Base-by-base conservation (phyloP, 2,888 invertebrate species). In the Thumatha senex region DNA sequence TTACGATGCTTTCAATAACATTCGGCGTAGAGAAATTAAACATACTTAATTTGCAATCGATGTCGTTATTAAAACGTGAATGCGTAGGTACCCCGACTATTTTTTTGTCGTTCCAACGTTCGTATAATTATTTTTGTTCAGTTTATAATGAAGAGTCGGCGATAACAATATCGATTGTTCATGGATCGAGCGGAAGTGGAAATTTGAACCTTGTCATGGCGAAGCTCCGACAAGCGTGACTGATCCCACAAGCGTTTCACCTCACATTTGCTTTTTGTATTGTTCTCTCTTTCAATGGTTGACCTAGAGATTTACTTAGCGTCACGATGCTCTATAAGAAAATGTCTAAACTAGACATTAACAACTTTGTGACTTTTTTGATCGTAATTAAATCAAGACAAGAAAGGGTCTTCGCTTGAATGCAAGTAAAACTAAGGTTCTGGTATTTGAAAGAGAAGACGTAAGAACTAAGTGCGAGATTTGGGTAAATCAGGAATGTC, bases 91-190 rank as follows among this genome's bases (percentile, higher is more conserved):
- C 36, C 65, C 56, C n/a, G n/a, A 59, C 64, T 67, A 69, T 48
- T 75, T 69, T 73, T 75, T 72, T 67, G 65, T 67, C 61, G 61
- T 65, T 67, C 58, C 66, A 65, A 51, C 63, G 67, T 74, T 75
- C 71, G 58, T 72, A 74, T 82, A 80, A 82, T 84, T 80, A 75
- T 81, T 80, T 79, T 83, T 84, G 78, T 69, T 84, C 84, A 77
- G 74, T 81, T 82, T 81, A 79, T 81, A 82, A 81, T 81, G 82
- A 81, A 83, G 77, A 83, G 77, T 78, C 81, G 74, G 72, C 78
- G 81, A 82, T 76, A 83, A 82, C 85, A 82, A 86, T 84, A 85
- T 85, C 84, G 86, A 88, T 89, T 88, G 86, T 87, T 83, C 80
- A 82, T 80, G 78, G 78, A 77, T 78, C 72, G 73, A 72, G 74